These are phyloP conservation scores for Tympanoctomys barrerae DNA, from an alignment of 2,797 vertebrate genomes.

Conservation along the genomic window DNA sequence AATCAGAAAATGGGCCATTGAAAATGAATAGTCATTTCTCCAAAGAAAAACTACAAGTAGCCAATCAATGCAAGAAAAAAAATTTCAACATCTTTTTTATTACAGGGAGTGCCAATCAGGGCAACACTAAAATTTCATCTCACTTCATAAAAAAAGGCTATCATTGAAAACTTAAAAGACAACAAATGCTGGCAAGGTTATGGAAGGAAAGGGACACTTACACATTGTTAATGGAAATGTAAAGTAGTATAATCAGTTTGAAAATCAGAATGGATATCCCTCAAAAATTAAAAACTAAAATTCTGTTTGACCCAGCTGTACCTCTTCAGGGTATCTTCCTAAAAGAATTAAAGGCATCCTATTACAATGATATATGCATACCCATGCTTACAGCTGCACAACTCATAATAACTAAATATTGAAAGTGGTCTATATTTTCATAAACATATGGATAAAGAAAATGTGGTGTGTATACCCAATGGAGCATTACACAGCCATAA, in stretches of 20 bases:
- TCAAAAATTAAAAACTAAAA: neutral
- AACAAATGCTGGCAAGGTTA: neutral
- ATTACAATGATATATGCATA: neutral
- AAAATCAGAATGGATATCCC: neutral
- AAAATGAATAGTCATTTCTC: neutral
- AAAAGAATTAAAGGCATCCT: neutral
- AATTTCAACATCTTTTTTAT: neutral
- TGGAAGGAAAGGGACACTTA: neutral
- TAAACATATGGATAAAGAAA: neutral
- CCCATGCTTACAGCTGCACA: neutral
- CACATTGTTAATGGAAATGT: neutral
- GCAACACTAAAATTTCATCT: neutral
- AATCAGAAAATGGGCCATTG: neutral
- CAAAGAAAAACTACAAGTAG: neutral
- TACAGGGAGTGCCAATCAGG: neutral
- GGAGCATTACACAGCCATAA: neutral
- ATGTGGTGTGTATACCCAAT: neutral
- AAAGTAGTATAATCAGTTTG: neutral
- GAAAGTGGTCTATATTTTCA: neutral
- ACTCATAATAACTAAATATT: neutral
- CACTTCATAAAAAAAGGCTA: neutral
- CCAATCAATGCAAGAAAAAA: neutral
- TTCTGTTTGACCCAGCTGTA: neutral
- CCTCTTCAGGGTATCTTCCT: neutral
- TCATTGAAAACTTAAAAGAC: neutral